phyloP scores from a whole-genome alignment of 1,140 invertebrate genomes.

The Andricus grossulariae region DNA sequence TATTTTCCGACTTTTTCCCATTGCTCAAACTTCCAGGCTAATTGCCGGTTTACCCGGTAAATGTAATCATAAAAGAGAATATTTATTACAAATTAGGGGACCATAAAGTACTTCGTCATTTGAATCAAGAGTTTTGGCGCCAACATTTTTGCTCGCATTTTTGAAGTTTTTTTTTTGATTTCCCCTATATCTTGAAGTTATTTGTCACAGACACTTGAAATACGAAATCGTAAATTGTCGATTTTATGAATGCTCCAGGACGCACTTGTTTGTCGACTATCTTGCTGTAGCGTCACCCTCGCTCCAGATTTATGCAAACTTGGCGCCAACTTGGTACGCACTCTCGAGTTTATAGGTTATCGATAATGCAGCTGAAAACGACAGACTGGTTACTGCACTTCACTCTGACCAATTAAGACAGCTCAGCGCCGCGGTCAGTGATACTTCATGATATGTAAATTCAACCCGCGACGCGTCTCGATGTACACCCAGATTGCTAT shows the following conservation, averaged over 20 bases:
- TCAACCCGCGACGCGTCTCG: not conserved
- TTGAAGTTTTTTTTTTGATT: not conserved
- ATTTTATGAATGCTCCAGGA: not conserved
- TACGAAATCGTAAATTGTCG: conserved; percentile 2
- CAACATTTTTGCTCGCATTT: too few species aligned
- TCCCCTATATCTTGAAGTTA: not conserved
- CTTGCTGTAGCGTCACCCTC: not conserved
- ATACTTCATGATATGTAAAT: not conserved
- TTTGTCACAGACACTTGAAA: conserved; percentile 16
- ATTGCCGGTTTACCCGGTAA: too few species aligned
- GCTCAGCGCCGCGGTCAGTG: not conserved
- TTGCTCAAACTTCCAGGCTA: too few species aligned
- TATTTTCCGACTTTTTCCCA: too few species aligned
- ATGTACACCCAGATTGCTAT: not conserved
- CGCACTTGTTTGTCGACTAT: conserved; percentile 6
- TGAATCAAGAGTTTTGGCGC: too few species aligned
- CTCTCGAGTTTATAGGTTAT: conserved; percentile 13
- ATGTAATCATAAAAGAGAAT: too few species aligned
- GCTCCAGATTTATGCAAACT: conserved; percentile 27
- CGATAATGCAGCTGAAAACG: conserved; percentile 6
- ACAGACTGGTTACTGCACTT: not conserved
- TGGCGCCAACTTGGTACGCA: conserved; percentile 22
- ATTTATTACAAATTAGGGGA: too few species aligned
- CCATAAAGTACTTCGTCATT: too few species aligned
- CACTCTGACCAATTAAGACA: conserved; percentile 3